Base-by-base conservation (phyloP, 2,113 vertebrate genomes). In the Ptychochromis oligacanthus region DNA sequence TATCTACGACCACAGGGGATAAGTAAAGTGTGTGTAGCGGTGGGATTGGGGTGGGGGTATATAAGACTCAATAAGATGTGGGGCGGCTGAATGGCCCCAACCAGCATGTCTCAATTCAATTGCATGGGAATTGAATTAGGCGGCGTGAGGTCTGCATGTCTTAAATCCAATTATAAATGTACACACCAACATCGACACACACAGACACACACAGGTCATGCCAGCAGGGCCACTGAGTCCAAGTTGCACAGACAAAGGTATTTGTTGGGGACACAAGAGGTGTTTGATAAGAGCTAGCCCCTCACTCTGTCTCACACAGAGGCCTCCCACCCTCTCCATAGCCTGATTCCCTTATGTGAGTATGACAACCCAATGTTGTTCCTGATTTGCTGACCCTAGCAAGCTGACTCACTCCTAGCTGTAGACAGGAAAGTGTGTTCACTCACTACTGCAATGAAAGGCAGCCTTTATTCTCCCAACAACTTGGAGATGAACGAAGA, bases 71-170 rank as follows among this genome's bases (percentile, higher is more conserved):
- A 59, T 54, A 58, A 70, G 75, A 75, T 18, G 20, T 14, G 38
- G 62, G 10, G 49, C 11, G 43, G 60, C 75, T 94, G 85, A 95
- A 89, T 92, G 89, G 88, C 89, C 88, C 82, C 87, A 90, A 91
- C 90, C 87, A 93, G 82, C 40, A 46, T 78, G 75, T 86, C 91
- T 93, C 91, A 94, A 95, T 95, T 95, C 84, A 94, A 94, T 94
- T 95, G 88, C 55, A 85, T 83, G 70, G 49, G 87, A 96, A 95
- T 95, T 95, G 70, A 94, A 94, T 96, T 95, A 96, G 80, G 67
- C 84, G 40, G 90, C 93, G 78, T 95, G 94, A 95, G 94, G 93
- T 93, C 93, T 93, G 92, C 93, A 64, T 92, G 83, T 86, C 80
- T 87, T 89, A 94, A 96, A 95, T 95, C 92, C 8, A 88, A 96